These are phyloP conservation scores for Galbula dea DNA, from an alignment of 2,113 vertebrate genomes.

Conservation along the genomic window DNA sequence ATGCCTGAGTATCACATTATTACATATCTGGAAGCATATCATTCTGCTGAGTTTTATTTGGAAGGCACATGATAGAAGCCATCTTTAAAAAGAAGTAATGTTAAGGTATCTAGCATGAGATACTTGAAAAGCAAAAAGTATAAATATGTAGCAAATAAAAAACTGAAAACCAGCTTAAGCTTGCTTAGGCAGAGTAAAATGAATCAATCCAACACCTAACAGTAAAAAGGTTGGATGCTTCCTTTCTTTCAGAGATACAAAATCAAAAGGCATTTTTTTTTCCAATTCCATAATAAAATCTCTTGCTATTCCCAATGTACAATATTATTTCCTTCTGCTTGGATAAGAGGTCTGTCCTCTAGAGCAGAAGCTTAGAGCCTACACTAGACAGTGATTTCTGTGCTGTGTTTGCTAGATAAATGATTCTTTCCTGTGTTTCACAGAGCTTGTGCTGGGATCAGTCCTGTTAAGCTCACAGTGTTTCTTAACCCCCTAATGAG, in stretches of 20 bases:
- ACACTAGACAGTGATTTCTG: neutral
- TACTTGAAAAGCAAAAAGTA: neutral
- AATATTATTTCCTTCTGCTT: neutral
- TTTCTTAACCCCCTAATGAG: neutral
- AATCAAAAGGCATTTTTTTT: neutral
- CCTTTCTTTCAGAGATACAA: slow-evolving; percentile 19
- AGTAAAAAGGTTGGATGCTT: neutral
- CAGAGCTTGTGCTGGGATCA: neutral
- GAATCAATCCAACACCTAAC: neutral
- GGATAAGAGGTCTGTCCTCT: neutral
- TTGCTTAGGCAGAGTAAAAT: neutral
- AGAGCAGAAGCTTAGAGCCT: neutral
- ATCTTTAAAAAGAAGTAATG: neutral
- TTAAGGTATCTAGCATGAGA: neutral
- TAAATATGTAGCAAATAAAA: neutral
- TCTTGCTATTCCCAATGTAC: neutral
- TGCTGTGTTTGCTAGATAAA: neutral
- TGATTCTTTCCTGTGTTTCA: neutral
- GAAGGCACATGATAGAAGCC: neutral
- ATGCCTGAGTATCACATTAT: neutral
- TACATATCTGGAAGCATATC: neutral
- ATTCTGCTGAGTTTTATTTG: neutral
- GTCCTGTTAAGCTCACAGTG: neutral
- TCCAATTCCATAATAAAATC: neutral
- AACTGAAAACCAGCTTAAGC: neutral